A percentile compares a stretch with the other conserved stretches of the same genome.
phyloP scores from a whole-genome alignment of 1,140 invertebrate genomes.

The Muscidifurax raptorellus region DNA sequence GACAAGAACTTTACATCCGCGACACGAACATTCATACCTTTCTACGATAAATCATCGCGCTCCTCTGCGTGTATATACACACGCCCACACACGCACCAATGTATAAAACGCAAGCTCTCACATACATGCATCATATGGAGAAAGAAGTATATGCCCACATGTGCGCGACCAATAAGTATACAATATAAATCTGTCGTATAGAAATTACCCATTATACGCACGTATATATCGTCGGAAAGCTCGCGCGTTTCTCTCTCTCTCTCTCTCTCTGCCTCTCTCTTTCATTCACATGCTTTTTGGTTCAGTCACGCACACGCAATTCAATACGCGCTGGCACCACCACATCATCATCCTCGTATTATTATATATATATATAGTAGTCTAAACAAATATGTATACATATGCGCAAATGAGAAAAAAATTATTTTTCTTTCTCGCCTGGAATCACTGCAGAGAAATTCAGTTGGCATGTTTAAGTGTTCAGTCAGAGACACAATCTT shows the following conservation, averaged over 20 bases:
- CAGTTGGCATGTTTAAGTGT: too few species aligned
- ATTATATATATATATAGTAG: background rate
- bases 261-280: background rate
- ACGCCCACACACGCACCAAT: background rate
- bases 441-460: too few species aligned
- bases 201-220: constrained; percentile 11
- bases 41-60: background rate
- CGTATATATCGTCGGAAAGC: constrained; percentile 15
- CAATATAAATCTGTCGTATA: constrained; percentile 9
- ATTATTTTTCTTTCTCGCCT: background rate
- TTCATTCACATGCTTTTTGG: background rate
- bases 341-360: background rate
- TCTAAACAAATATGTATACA: background rate
- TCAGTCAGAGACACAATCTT: too few species aligned
- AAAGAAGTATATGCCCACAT: background rate
- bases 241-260: constrained; percentile 13
- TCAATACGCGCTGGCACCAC: background rate
- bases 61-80: background rate
- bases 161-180: background rate
- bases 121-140: background rate
- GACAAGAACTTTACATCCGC: background rate
- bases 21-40: background rate
- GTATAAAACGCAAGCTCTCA: background rate
- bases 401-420: background rate
- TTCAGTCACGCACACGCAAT: constrained; percentile 16